phyloP scores from a whole-genome alignment of 2,888 invertebrate species.

The Vannuccia rotundouncinata region DNA sequence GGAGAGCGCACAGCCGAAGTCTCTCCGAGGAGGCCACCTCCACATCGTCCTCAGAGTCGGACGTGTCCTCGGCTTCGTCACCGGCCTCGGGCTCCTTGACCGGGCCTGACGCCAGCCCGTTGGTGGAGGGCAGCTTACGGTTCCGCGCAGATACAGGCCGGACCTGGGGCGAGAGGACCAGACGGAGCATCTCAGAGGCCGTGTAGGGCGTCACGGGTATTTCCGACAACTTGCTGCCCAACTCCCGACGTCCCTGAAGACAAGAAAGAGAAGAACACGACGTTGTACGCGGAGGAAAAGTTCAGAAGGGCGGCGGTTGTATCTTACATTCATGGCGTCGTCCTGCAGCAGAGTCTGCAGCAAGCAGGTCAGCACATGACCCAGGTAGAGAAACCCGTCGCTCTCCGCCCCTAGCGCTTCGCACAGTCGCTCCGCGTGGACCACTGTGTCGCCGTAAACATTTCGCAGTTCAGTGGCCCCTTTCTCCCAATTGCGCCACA shows the following conservation, averaged over 20 bases:
- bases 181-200: conserved; percentile 49
- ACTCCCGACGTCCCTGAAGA: conserved; percentile 51
- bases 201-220: conserved; percentile 51
- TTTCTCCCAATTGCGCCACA: too few relatives aligned
- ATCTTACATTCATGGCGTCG: conserved; percentile 49
- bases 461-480: not conserved
- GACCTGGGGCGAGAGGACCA: conserved; percentile 44
- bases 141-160: too few relatives aligned
- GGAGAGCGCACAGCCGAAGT: conserved; percentile 43
- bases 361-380: conserved; percentile 47
- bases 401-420: conserved; percentile 24
- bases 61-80: conserved; percentile 41
- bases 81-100: conserved; percentile 43
- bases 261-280: too few relatives aligned
- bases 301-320: too few relatives aligned
- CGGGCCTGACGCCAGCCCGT: too few relatives aligned
- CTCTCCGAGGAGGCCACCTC: conserved; percentile 41
- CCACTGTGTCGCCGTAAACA: not conserved
- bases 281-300: too few relatives aligned
- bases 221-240: conserved; percentile 47
- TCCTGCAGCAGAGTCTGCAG: conserved; percentile 54
- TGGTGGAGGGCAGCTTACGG: too few relatives aligned
- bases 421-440: not conserved
- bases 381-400: conserved; percentile 47
- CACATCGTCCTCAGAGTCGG: conserved; percentile 44